Conservation (phyloP, 2,113 vertebrate species). For the Mormyrus iriodes region DNA sequence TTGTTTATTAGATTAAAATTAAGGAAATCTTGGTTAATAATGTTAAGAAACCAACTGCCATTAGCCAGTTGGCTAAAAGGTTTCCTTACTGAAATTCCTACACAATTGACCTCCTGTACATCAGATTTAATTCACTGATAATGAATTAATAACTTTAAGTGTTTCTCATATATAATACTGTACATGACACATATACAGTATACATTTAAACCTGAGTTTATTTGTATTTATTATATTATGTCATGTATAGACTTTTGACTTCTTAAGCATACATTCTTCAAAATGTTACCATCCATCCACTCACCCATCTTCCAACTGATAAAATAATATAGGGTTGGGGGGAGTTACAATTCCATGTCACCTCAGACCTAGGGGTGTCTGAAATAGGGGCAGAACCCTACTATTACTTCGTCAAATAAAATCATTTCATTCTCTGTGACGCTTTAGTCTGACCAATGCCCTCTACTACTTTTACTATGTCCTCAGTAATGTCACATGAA, state of each 20-base stretch:
- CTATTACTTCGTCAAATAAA: too few relatives aligned
- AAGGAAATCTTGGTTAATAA: background rate
- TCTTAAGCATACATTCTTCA: background rate
- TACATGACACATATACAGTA: background rate
- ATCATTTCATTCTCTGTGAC: background rate
- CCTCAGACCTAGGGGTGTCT: too few relatives aligned
- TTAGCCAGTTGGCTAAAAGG: background rate
- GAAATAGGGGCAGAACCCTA: too few relatives aligned
- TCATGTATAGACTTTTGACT: background rate
- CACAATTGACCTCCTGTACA: background rate
- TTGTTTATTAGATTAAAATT: background rate
- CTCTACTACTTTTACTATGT: background rate
- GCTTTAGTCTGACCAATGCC: background rate
- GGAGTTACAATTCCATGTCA: background rate
- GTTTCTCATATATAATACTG: background rate
- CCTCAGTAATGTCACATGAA: background rate
- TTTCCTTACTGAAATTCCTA: background rate
- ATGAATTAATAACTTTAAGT: background rate
- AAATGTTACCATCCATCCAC: background rate
- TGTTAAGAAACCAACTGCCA: background rate
- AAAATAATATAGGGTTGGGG: background rate
- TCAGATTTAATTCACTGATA: background rate
- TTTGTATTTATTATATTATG: background rate
- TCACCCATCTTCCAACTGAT: background rate
- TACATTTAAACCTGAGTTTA: background rate